Conservation (phyloP, 1,140 invertebrate genomes). For the Pararge aegeria region DNA sequence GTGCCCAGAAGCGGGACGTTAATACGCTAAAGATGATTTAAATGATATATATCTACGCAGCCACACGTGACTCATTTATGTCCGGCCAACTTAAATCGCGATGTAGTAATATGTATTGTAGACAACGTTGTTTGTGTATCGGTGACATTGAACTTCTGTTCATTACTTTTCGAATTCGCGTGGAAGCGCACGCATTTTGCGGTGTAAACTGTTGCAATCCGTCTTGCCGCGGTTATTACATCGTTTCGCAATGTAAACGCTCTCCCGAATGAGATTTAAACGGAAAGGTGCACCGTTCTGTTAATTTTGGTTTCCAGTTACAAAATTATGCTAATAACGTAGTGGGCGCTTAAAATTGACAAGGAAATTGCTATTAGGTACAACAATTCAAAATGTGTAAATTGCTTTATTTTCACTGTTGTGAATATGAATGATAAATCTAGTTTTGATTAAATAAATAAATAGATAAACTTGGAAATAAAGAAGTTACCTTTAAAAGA, state of each 20-base stretch:
- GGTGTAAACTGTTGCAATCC: constrained; percentile 12
- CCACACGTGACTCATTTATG: no score
- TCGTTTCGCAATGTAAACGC: constrained; percentile 28
- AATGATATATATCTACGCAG: no score
- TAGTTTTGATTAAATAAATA: no score
- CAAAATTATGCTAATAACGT: constrained; percentile 4
- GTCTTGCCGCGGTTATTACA: constrained; percentile 24
- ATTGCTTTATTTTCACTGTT: no score
- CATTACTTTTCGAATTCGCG: constrained; percentile 22
- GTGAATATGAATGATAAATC: no score
- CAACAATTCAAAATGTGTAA: no score
- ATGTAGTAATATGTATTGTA: background rate
- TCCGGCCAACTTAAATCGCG: background rate
- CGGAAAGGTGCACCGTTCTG: background rate
- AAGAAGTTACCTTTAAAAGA: no score
- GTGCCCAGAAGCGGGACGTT: no score
- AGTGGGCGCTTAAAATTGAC: background rate
- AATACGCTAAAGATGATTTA: no score
- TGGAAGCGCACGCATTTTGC: constrained; percentile 24
- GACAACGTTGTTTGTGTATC: background rate
- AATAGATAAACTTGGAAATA: no score
- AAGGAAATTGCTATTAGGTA: background rate
- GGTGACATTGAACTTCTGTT: constrained; percentile 32
- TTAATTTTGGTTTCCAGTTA: constrained; percentile 9
- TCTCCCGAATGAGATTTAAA: constrained; percentile 19